A percentile compares a stretch with the other conserved stretches of the same genome.
Conservation (phyloP, 2,888 invertebrate genomes). For the Thecophora atra region DNA sequence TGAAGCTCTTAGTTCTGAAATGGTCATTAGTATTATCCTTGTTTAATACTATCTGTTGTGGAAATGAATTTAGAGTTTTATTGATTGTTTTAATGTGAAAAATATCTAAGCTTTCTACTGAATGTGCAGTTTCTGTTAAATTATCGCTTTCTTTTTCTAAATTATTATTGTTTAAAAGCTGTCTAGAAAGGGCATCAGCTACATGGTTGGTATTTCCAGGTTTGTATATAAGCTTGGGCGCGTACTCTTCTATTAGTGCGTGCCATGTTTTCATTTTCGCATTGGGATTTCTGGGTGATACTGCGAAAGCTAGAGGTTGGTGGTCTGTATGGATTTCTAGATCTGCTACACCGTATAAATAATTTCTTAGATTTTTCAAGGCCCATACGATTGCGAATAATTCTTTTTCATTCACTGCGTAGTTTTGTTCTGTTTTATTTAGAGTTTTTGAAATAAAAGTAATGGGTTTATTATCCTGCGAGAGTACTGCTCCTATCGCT, state of each 20-base stretch:
- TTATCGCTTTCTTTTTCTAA: conserved; percentile 2
- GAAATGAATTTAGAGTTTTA: conserved; percentile 39
- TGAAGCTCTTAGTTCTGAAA: conserved; percentile 5
- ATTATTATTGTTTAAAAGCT: conserved; percentile 3
- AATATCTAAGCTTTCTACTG: conserved; percentile 36
- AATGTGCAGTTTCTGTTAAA: conserved; percentile 34
- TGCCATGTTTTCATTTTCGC: conserved; percentile 59
- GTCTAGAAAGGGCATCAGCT: conserved; percentile 29
- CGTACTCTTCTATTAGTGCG: conserved; percentile 52
- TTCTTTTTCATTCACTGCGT: conserved; percentile 59
- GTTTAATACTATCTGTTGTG: conserved; percentile 39
- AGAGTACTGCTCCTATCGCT: conserved; percentile 53
- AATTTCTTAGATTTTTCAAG: conserved; percentile 57
- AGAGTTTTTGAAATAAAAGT: conserved; percentile 54
- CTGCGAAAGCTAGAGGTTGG: too few relatives aligned
- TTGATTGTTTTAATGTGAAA: conserved; percentile 27
- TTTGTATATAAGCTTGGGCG: conserved; percentile 48
- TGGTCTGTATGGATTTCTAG: conserved; percentile 45
- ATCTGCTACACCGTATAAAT: conserved; percentile 53
- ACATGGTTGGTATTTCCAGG: conserved; percentile 38
- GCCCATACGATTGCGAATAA: conserved; percentile 58
- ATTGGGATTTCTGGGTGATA: too few relatives aligned
- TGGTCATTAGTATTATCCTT: conserved; percentile 2
- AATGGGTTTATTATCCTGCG: conserved; percentile 52
- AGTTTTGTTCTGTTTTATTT: conserved; percentile 49